Evolutionary conservation across 2,888 invertebrate species (phyloP), one percentile per base, ranked within the genome.

Genomic region (Andrena flavipes): DNA sequence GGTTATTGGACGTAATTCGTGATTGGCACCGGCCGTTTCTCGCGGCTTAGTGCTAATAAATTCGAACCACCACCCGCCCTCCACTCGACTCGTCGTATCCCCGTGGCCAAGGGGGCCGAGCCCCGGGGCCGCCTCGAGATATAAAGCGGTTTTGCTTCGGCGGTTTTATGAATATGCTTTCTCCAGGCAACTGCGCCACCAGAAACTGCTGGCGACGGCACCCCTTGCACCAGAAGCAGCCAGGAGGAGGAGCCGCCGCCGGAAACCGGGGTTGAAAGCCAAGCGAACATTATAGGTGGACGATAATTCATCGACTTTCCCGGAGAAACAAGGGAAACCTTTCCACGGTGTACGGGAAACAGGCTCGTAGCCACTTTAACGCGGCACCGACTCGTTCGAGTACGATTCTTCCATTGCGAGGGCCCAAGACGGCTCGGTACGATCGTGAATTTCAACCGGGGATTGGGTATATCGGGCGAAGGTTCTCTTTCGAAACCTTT

Each of bases 141-240:
- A 93, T 93, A 92, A 92, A 92, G 90, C 92, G 91, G 92, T 92
- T 88, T 92, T 91, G 92, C 91, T 92, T 87, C 90, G 89, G 86
- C 90, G 91, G 87, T 93, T 93, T 93, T 93, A 93, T 91, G 93
- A 93, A 93, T 93, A 93, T 93, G 93, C 92, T 93, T 91, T 90
- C 90, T 87, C 86, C 71, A 33, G 51, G 76, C 74, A 73, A 74
- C 78, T 23, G 76, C 76, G 76, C 60, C 71, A 33, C 64, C 72
- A n/a, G 54, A 51, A 73, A 56, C 56, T 16, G 49, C 23, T 62
- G 26, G 49, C 73, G n/a, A 42, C 16, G 35, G 56, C 87, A 83
- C 84, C 89, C 90, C 85, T 87, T 84, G 76, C 85, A 64, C 82
- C 80, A 78, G 85, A 84, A 87, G 84, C 86, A 87, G 87, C 82